phyloP scores from a whole-genome alignment of 1,140 invertebrate genomes.

The Philopotamus ludificatus region DNA sequence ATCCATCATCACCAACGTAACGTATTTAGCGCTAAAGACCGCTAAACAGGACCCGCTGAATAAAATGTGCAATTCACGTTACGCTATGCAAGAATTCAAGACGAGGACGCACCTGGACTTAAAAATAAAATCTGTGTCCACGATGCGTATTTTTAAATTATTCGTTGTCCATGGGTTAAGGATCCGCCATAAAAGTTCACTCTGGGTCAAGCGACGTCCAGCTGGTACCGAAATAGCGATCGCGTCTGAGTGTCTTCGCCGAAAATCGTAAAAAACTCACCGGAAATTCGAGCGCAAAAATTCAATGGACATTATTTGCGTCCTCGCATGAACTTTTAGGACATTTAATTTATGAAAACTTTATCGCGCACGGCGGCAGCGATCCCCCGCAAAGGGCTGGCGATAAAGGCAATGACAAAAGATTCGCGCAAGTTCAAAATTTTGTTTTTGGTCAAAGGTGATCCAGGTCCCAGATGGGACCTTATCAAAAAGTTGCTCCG shows the following conservation, averaged over 20 bases:
- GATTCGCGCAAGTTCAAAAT: background rate
- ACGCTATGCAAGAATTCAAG: conserved; percentile 23
- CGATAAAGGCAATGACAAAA: background rate
- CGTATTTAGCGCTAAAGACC: conserved; percentile 39
- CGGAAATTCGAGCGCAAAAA: too few relatives aligned
- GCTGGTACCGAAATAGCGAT: background rate
- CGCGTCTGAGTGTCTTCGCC: too few relatives aligned
- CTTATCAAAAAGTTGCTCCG: conserved; percentile 21
- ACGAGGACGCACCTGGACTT: conserved; percentile 34
- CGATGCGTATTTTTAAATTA: background rate
- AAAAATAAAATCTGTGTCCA: background rate
- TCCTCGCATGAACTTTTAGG: too few relatives aligned
- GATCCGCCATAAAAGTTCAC: background rate
- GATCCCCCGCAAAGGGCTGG: too few relatives aligned
- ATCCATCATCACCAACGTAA: conserved; percentile 33
- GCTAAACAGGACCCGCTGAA: conserved; percentile 25
- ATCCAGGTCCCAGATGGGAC: background rate
- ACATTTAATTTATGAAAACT: too few relatives aligned
- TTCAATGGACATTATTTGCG: too few relatives aligned
- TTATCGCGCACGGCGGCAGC: too few relatives aligned
- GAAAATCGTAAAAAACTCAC: too few relatives aligned
- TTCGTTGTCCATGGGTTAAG: background rate
- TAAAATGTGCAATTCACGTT: conserved; percentile 36
- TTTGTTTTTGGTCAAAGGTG: conserved; percentile 26
- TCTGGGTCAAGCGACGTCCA: conserved; percentile 1